phyloP scores from a whole-genome alignment of 2,797 vertebrate genomes.

The Avahi laniger region DNA sequence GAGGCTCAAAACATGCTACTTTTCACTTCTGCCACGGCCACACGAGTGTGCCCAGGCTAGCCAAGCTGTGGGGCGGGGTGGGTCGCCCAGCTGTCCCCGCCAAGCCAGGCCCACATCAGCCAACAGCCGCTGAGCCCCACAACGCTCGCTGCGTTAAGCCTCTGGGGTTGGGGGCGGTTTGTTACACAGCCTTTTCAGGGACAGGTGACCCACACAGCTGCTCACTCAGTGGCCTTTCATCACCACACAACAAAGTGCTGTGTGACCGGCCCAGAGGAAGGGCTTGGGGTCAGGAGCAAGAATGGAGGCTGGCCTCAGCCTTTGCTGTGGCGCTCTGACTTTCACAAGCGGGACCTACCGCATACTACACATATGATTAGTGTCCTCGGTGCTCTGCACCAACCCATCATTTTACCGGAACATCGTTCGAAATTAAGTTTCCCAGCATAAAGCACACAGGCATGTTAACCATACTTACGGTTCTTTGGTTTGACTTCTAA shows the following conservation, averaged over 20 bases:
- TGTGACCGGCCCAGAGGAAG: not conserved
- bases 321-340: not conserved
- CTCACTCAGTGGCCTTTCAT: not conserved
- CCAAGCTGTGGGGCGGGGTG: accelerated
- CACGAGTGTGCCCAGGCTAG: accelerated
- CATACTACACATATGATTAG: accelerated
- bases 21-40: not conserved
- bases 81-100: not conserved
- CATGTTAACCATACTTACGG: conserved; percentile 81
- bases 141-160: not conserved
- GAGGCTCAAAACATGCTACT: not conserved
- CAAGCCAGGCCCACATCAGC: not conserved
- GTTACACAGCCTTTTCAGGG: not conserved
- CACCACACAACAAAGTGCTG: not conserved
- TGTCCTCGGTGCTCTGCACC: accelerated
- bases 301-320: not conserved
- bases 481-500: conserved; percentile 90
- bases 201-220: not conserved
- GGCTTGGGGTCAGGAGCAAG: not conserved
- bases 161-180: not conserved
- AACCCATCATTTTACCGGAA: not conserved
- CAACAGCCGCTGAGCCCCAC: not conserved
- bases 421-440: not conserved
- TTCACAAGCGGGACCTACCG: not conserved
- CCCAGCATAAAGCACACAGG: not conserved